Base-by-base conservation (phyloP, 1,140 invertebrate genomes). In the Ceratosolen fusciceps region DNA sequence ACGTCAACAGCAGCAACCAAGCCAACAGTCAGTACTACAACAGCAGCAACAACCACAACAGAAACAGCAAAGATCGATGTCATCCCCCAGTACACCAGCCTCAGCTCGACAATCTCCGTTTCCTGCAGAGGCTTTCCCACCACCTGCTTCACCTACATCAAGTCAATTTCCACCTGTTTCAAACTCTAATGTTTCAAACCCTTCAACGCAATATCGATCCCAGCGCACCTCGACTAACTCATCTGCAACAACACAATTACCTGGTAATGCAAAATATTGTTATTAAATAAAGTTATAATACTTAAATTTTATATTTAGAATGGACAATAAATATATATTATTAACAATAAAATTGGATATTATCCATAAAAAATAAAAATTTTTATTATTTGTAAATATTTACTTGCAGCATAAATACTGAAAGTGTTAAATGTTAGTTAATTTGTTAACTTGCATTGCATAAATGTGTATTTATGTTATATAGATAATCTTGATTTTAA, bases 161-260 rank as follows among this genome's bases (percentile, higher is more conserved):
- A 87, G 85, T 86, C 87, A 90, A 85, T 91, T 91, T 85, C 90
- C 91, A 49, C 89, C 91, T 34, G 91, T 92, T 60, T 91, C 92
- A 37, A 93, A 92, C 79, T 87, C 90, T 62, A 87, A 85, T 67
- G 85, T 87, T 86, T 84, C 92, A 86, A 90, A 91, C 86, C 85
- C 92, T 86, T 87, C 92, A 84, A 86, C 86, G 62, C 92, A 92
- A 83, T 90, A 93, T 87, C 90, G 93, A 80, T 86, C 94, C 79
- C 93, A 94, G 84, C 92, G 93, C 67, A 91, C 93, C 76, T 92
- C 92, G 56, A 93, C 92, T 84, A 92, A 93, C 58, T 93, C 93
- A 21, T 92, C 93, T 79, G 91, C 93, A 62, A 93, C 92, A 54
- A 93, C 93, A 82, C 93, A 94, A 87, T 89, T 94, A 88, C 92